These are phyloP conservation scores for Cephus spinipes DNA, from an alignment of 2,888 invertebrate species.

Conservation along the genomic window DNA sequence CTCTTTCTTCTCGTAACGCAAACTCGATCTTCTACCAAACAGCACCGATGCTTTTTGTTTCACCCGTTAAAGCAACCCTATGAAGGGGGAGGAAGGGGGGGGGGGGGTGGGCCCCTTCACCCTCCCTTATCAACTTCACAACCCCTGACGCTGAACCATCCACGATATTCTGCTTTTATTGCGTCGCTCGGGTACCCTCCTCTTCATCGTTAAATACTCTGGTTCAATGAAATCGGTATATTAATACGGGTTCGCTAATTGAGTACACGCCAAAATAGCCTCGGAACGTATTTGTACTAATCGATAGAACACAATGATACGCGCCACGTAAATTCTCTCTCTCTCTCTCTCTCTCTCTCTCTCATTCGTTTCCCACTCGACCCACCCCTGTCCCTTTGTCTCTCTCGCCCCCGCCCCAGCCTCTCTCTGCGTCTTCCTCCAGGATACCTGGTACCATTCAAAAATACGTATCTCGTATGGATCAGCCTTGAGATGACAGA, in stretches of 20 bases:
- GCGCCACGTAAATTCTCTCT: background rate
- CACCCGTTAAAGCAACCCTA: conserved; percentile 5
- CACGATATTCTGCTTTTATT: conserved; percentile 1
- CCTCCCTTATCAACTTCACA: background rate
- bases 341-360: background rate
- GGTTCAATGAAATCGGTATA: conserved; percentile 32
- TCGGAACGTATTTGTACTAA: conserved; percentile 14
- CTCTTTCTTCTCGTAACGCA: conserved; percentile 6
- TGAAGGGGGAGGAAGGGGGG: too few species aligned
- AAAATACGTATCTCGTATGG: background rate
- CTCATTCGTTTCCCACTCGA: background rate
- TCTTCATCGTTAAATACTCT: conserved; percentile 27
- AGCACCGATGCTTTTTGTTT: background rate
- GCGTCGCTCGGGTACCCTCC: background rate
- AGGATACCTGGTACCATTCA: background rate
- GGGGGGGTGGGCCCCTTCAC: background rate
- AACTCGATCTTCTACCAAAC: background rate
- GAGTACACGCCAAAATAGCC: conserved; percentile 32
- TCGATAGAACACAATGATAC: conserved; percentile 14
- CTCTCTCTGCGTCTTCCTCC: background rate
- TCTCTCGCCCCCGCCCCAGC: background rate
- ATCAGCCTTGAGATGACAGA: background rate
- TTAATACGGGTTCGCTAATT: conserved; percentile 30
- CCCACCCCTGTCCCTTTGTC: background rate
- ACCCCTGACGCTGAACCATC: background rate